Base-by-base conservation (phyloP, 2,888 invertebrate species). In the Tiphia femorata region DNA sequence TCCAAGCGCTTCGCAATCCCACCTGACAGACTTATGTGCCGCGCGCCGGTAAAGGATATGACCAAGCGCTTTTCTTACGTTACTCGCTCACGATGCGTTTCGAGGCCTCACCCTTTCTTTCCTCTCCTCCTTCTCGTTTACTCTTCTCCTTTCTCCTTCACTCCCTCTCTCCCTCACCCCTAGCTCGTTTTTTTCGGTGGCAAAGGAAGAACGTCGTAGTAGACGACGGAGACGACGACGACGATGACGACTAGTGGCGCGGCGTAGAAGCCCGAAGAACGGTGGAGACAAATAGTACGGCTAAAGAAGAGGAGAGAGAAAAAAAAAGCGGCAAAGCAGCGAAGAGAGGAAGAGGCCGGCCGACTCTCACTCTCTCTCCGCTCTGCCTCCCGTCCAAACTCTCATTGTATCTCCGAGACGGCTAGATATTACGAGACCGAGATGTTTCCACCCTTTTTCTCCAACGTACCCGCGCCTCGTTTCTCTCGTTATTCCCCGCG, bases 381-480 rank as follows among this genome's bases (percentile, higher is more conserved):
- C 12, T 29, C 33, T 49, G 59, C 52, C 58, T 46, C n/a, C n/a
- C 49, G 49, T 67, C 61, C 57, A 59, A 67, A 62, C 64, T 56
- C 67, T 57, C 65, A 70, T 70, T 70, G 70, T 73, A 56, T 57
- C 51, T 46, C 41, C 40, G 62, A 62, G 64, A 59, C 67, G 62
- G 62, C 44, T 54, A 59, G 69, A 71, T 69, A 71, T 69, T 69
- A 71, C 69, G 62, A 58, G 68, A 44, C 42, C 60, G 57, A 61
- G 67, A 64, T 64, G 61, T 63, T 44, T 29, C 37, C 10, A 25
- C 40, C 35, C 33, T 35, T 35, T 35, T 35, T 29, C 21, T 17
- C 16, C 43, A 3, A 1, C 27, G 12, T 25, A 12, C 19, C 14
- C 30, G 20, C 30, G 17, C 44, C 44, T 20, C 21, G 51, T 40